phyloP scores from a whole-genome alignment of 2,797 vertebrate species.

The Premnoplex brunnescens region DNA sequence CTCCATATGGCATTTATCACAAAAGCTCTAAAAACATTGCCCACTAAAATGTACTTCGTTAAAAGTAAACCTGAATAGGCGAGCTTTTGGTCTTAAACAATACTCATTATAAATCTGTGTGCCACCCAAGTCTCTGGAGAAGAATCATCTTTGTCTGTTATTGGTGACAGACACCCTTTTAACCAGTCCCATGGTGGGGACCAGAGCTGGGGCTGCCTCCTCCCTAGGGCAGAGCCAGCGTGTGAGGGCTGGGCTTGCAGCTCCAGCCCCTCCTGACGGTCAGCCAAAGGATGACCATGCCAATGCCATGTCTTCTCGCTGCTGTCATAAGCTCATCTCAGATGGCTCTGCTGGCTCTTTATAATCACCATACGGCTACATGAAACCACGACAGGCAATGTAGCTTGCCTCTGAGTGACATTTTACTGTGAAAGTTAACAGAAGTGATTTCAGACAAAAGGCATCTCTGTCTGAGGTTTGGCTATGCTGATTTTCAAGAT shows the following conservation, averaged over 20 bases:
- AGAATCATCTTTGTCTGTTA: not conserved
- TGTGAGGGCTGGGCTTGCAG: not conserved
- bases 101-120: not conserved
- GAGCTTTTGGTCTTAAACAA: not conserved
- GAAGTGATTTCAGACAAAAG: not conserved
- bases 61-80: not conserved
- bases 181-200: not conserved
- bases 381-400: rapidly evolving
- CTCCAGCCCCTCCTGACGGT: not conserved
- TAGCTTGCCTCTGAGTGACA: not conserved
- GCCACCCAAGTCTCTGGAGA: not conserved
- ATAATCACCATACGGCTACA: not conserved
- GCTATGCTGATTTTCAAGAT: not conserved
- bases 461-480: not conserved
- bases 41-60: not conserved
- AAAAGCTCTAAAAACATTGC: not conserved
- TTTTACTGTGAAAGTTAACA: not conserved
- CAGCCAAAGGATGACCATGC: not conserved
- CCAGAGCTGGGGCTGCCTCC: not conserved
- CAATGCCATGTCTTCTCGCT: rapidly evolving
- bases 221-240: not conserved
- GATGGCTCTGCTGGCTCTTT: not conserved
- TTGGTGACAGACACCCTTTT: not conserved
- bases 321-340: not conserved
- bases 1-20: not conserved